Percentiles rank a stretch among this genome's conserved stretches.
Conservation (phyloP, 2,797 vertebrate genomes). For the Sebastes minor region DNA sequence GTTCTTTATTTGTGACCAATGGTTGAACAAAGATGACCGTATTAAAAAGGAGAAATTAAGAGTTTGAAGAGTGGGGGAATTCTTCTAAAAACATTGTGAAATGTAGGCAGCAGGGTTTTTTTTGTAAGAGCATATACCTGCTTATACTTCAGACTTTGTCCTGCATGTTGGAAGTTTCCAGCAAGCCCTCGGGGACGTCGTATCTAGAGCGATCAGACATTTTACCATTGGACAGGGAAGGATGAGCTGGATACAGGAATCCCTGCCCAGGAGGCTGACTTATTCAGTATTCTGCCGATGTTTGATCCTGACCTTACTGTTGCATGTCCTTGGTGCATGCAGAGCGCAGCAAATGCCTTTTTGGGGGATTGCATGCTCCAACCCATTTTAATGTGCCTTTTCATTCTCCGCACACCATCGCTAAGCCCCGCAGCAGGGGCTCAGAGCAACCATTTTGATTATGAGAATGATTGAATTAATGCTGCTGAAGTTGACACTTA, state of each 20-base stretch:
- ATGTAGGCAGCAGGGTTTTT: neutral
- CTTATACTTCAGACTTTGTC: constrained; percentile 2
- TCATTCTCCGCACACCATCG: constrained; percentile 63
- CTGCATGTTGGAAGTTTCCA: constrained; percentile 36
- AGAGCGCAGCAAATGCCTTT: constrained; percentile 76
- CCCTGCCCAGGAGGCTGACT: constrained; percentile 57
- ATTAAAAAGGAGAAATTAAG: neutral
- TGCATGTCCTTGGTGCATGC: constrained; percentile 81
- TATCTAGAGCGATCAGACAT: constrained; percentile 56
- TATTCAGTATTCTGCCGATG: constrained; percentile 76
- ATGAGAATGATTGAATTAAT: constrained; percentile 76
- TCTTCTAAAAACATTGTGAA: neutral
- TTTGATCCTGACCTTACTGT: constrained; percentile 81
- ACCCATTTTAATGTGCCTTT: constrained; percentile 77
- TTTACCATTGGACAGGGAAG: constrained; percentile 39
- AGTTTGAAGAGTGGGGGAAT: neutral
- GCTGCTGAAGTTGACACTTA: constrained; percentile 70
- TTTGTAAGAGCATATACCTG: neutral
- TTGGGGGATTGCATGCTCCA: constrained; percentile 75
- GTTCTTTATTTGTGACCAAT: neutral
- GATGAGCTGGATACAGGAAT: constrained; percentile 61
- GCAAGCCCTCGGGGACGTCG: constrained; percentile 13
- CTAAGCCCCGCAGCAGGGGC: constrained; percentile 66
- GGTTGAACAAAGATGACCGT: neutral
- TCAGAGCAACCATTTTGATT: constrained; percentile 76